Conservation (phyloP, 2,113 vertebrate species). For the Syngnathus typhle region DNA sequence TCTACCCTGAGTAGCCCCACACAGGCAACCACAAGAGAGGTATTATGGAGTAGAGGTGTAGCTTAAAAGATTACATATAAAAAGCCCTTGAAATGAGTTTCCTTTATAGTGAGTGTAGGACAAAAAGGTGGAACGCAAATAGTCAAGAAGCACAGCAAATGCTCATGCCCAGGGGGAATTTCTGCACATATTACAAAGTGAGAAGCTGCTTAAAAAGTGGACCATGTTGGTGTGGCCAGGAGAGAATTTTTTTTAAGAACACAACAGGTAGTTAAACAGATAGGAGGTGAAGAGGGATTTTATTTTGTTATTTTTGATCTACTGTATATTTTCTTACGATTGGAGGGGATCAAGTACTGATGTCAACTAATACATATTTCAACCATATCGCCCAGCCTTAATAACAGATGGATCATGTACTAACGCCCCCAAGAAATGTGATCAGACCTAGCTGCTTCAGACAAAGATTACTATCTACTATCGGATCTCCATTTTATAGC, state of each 20-base stretch:
- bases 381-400: too few species aligned
- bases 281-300: constrained; percentile 3
- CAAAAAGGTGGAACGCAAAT: constrained; percentile 37
- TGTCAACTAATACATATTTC: too few species aligned
- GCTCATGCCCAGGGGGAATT: constrained; percentile 9
- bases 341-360: too few species aligned
- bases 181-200: constrained; percentile 22
- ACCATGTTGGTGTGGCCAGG: constrained; percentile 38
- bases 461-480: neutral
- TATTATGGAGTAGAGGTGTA: constrained; percentile 55
- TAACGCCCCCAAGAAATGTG: neutral
- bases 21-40: constrained; percentile 45
- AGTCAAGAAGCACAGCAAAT: constrained; percentile 22
- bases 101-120: constrained; percentile 40
- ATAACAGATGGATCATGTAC: neutral
- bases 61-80: constrained; percentile 55
- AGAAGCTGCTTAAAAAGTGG: constrained; percentile 5
- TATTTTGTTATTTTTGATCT: too few species aligned
- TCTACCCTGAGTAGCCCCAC: constrained; percentile 44
- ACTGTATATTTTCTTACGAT: too few species aligned
- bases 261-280: constrained; percentile 46
- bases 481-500: neutral
- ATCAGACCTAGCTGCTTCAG: neutral
- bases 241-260: constrained; percentile 38
- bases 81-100: constrained; percentile 51